These are phyloP conservation scores for Strix occidentalis DNA, from an alignment of 2,797 vertebrate species.

Conservation along the genomic window DNA sequence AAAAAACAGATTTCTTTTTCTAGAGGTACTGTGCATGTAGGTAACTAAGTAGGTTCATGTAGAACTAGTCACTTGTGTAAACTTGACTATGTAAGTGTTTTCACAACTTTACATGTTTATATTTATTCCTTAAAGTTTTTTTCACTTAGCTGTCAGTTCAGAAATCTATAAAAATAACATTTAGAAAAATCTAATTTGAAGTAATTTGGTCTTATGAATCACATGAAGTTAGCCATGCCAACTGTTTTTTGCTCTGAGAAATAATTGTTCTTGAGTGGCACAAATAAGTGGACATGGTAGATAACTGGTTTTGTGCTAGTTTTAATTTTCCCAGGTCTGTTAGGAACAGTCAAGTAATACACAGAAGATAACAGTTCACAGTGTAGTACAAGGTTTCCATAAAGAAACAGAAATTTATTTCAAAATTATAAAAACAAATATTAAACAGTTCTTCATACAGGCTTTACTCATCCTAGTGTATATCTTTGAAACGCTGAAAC, in stretches of 20 bases:
- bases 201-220: background rate
- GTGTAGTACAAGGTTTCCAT: background rate
- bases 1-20: background rate
- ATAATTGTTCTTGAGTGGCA: background rate
- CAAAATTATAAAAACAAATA: background rate
- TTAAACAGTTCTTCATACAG: background rate
- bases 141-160: background rate
- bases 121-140: background rate
- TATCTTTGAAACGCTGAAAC: background rate
- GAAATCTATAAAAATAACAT: background rate
- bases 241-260: background rate
- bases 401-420: background rate
- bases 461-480: background rate
- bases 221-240: background rate
- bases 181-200: background rate
- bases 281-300: background rate
- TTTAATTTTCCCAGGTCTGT: background rate
- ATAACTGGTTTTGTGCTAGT: background rate
- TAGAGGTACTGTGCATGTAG: accelerated
- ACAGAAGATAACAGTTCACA: background rate
- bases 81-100: background rate
- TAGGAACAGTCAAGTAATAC: background rate
- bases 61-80: background rate
- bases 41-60: background rate
- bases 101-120: background rate